Evolutionary conservation across 92 coral and sea anemone genomes (phyloP).

Genomic region (Chrysogorgia sp.): DNA sequence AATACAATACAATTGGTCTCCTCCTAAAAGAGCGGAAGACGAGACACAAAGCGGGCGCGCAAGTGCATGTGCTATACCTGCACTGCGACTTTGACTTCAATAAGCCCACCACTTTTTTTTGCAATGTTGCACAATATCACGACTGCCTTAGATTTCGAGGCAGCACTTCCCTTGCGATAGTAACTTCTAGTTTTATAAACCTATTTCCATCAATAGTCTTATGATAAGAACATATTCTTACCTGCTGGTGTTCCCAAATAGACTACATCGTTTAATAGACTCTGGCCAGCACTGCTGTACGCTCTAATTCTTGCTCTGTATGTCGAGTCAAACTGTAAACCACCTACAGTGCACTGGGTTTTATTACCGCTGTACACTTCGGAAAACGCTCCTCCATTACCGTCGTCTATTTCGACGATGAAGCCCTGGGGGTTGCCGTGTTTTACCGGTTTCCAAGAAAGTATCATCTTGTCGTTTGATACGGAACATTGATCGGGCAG

Average conservation of each 20-base stretch:
- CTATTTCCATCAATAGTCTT: background rate
- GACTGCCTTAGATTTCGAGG: too few relatives aligned
- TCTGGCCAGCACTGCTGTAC: constrained; percentile 90
- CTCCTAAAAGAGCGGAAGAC: too few relatives aligned
- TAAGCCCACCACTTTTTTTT: too few relatives aligned
- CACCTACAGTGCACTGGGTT: constrained; percentile 81
- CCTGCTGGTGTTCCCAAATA: constrained; percentile 92
- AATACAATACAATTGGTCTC: too few relatives aligned
- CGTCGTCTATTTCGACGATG: constrained; percentile 93
- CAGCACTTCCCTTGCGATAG: too few relatives aligned
- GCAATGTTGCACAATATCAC: too few relatives aligned
- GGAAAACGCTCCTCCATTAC: constrained; percentile 75
- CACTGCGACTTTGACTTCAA: too few relatives aligned
- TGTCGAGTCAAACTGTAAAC: constrained; percentile 96
- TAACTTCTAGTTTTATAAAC: too few relatives aligned
- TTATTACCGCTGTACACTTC: constrained; percentile 92
- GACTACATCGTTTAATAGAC: constrained; percentile 89
- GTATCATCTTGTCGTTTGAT: constrained; percentile 84
- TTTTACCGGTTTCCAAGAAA: constrained; percentile 89
- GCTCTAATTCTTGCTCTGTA: constrained; percentile 93
- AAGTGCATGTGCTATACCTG: too few relatives aligned
- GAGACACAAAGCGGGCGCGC: too few relatives aligned
- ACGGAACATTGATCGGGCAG: constrained; percentile 93
- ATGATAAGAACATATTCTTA: constrained; percentile 39
- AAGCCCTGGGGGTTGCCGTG: constrained; percentile 91